These are phyloP conservation scores for Distichodus sexfasciatus DNA, from an alignment of 2,797 vertebrate genomes.

Conservation along the genomic window DNA sequence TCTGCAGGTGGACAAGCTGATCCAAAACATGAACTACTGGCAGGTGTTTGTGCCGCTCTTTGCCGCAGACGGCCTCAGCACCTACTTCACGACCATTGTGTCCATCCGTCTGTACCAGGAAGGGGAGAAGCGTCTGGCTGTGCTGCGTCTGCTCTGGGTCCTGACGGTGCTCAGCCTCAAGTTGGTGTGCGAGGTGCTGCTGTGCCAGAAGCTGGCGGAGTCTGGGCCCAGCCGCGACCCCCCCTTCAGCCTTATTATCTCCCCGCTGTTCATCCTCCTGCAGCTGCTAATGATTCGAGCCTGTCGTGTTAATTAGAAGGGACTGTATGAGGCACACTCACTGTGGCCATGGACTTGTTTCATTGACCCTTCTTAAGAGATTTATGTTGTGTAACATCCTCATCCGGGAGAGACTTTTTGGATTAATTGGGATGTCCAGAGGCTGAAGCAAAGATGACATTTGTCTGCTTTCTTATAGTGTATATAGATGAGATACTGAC, in stretches of 20 bases:
- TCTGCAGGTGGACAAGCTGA: conserved; percentile 79
- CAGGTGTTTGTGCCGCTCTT: conserved; percentile 90
- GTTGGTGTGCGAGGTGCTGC: conserved; percentile 95
- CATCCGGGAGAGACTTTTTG: neutral
- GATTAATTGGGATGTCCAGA: conserved; percentile 4
- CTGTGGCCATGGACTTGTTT: neutral
- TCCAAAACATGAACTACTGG: conserved; percentile 85
- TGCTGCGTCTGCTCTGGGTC: conserved; percentile 95
- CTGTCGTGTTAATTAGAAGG: conserved; percentile 87
- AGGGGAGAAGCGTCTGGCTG: conserved; percentile 91
- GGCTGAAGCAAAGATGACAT: neutral
- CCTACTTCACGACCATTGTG: conserved; percentile 96
- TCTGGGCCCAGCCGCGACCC: conserved; percentile 84
- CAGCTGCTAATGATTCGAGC: conserved; percentile 98
- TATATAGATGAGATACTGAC: conserved; percentile 6
- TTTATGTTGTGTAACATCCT: neutral
- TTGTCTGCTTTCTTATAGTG: neutral
- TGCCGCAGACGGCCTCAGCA: conserved; percentile 94
- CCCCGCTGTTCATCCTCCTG: conserved; percentile 92
- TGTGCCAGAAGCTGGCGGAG: conserved; percentile 95
- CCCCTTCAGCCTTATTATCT: conserved; percentile 92
- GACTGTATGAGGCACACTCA: neutral
- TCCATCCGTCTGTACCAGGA: conserved; percentile 97
- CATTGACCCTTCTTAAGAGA: neutral
- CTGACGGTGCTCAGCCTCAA: conserved; percentile 96